These are phyloP conservation scores for Coenonympha arcania DNA, from an alignment of 2,888 invertebrate species.

Conservation along the genomic window DNA sequence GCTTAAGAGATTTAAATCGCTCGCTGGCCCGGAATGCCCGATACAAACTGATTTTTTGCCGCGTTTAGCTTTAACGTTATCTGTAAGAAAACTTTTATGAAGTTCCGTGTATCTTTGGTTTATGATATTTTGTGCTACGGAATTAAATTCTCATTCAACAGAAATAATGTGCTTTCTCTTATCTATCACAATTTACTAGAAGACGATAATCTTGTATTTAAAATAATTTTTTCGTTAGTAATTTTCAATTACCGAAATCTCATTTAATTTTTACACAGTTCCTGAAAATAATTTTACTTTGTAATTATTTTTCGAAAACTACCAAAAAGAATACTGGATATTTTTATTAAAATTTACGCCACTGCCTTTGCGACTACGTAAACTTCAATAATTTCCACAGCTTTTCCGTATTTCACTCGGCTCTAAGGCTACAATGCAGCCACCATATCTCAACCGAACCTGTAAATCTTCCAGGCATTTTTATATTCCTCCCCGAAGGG, in stretches of 20 bases:
- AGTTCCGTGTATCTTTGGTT: not conserved
- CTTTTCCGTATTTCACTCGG: conserved; percentile 29
- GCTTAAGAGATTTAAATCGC: conserved; percentile 74
- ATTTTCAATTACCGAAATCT: no score
- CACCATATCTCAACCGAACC: conserved; percentile 62
- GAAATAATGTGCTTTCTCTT: not conserved
- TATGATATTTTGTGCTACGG: not conserved
- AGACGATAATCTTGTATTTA: no score
- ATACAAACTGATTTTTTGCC: conserved; percentile 64
- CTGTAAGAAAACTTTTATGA: not conserved
- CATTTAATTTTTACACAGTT: no score
- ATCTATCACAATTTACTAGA: not conserved
- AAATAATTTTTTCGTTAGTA: no score
- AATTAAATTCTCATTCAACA: not conserved
- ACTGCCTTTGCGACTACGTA: conserved; percentile 15
- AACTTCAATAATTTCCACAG: conserved; percentile 17
- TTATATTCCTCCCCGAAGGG: conserved; percentile 67
- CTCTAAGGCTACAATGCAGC: conserved; percentile 51
- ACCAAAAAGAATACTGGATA: not conserved
- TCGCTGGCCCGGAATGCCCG: conserved; percentile 69
- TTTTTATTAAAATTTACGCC: conserved; percentile 3
- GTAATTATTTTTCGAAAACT: no score
- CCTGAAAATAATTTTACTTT: no score
- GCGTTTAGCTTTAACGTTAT: conserved; percentile 1
- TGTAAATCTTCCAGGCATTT: conserved; percentile 73